Evolutionary conservation across 2,797 vertebrate genomes (phyloP), one percentile per base, ranked within the genome.

Genomic region (Sebastes cheni): DNA sequence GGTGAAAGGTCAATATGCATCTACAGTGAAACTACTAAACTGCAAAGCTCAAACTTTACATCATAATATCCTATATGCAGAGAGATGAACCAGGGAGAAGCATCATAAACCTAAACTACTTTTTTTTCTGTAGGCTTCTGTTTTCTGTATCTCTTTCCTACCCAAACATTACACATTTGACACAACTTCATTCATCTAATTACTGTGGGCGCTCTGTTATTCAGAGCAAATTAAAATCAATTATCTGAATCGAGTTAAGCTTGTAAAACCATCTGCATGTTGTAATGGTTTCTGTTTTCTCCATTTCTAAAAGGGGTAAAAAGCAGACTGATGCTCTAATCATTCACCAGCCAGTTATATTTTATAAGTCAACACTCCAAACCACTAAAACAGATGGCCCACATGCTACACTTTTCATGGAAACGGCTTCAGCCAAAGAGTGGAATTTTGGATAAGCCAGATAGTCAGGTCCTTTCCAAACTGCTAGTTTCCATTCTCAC

Each of bases 351-450:
- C 23, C 72, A 66, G 36, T 68, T 72, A 72, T 78, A 60, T 88
- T 86, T 92, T 84, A 93, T 89, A 89, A 88, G 84, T 88, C 86
- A 74, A 54, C 52, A 25, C 46, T 83, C 27, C 62, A 86, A 93
- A 93, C 70, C 86, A 78, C 79, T 86, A 80, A 87, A 94, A 85
- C 93, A 95, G 93, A 94, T 92, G 92, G 66, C 7, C 66, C 73
- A 34, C 58, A 39, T 71, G 81, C 67, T 79, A 75, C 59, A 79
- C 79, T 75, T 84, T 81, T 87, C 77, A 84, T 75, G 62, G 73
- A 85, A 82, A 39, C 14, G 2, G 59, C 55, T 52, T 68, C 32
- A 12, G 83, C 88, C 89, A 88, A 80, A 79, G 52, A 80, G 83
- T 70, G 81, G 86, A 86, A 67, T 77, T 88, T 72, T 85, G 85